A percentile compares a stretch with the other conserved stretches of the same genome.
phyloP scores from a whole-genome alignment of 2,113 vertebrate genomes.

The Neolamprologus sp. region DNA sequence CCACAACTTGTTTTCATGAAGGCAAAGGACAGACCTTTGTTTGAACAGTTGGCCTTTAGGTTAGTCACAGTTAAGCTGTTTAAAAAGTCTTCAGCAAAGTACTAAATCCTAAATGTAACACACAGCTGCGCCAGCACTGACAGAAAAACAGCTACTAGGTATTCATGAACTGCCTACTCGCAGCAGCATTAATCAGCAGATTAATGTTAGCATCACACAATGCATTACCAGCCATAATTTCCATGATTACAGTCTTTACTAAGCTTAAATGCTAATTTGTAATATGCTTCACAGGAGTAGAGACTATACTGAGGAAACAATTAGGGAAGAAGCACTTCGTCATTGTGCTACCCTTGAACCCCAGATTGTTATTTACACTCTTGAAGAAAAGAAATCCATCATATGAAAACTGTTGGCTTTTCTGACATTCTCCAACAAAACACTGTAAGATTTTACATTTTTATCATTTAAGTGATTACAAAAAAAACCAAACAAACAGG shows the following conservation, averaged over 20 bases:
- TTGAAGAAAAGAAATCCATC: neutral
- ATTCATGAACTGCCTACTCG: constrained; percentile 12
- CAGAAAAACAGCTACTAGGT: constrained; percentile 5
- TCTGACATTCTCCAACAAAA: neutral
- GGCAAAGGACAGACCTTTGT: neutral
- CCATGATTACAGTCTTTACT: neutral
- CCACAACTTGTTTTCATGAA: neutral
- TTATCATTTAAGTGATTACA: neutral
- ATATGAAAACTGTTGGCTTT: neutral
- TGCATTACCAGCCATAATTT: constrained; percentile 1
- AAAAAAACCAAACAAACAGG: neutral
- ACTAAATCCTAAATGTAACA: neutral
- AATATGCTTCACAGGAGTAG: neutral
- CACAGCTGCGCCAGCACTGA: neutral
- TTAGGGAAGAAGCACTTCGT: neutral
- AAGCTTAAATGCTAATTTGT: neutral
- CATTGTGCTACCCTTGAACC: neutral
- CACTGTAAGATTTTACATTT: neutral
- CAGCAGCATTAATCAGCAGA: constrained; percentile 15
- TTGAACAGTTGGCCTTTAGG: neutral
- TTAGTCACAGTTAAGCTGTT: neutral
- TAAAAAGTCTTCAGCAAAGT: neutral
- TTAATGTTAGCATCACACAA: constrained; percentile 17
- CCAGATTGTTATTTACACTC: neutral
- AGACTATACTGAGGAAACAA: neutral